A percentile compares a stretch with the other conserved stretches of the same genome.
Evolutionary conservation across 2,888 invertebrate genomes (phyloP).

Genomic region (Dione vanillae): DNA sequence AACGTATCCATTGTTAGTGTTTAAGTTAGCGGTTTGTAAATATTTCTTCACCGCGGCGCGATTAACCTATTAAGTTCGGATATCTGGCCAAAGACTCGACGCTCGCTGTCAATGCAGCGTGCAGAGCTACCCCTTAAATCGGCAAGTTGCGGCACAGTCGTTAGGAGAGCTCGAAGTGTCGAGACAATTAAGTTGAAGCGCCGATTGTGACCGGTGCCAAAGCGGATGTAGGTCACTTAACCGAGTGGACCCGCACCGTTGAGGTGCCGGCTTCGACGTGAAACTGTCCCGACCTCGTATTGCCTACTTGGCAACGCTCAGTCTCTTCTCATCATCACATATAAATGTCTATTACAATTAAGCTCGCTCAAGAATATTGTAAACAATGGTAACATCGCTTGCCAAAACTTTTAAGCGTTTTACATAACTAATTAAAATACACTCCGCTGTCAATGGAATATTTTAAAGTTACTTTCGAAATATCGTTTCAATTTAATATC

Average conservation of each 20-base stretch:
- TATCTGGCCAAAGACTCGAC: constrained; percentile 62
- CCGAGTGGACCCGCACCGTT: constrained; percentile 74
- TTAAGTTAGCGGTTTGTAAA: constrained; percentile 57
- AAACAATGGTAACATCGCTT: constrained; percentile 34
- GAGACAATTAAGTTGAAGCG: constrained; percentile 84
- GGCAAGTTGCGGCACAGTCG: constrained; percentile 81
- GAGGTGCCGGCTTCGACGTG: constrained; percentile 67
- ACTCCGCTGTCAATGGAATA: constrained; percentile 14
- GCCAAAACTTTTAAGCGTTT: constrained; percentile 37
- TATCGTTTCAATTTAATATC: neutral
- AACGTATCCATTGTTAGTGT: constrained; percentile 58
- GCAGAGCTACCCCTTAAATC: constrained; percentile 75
- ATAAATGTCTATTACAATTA: constrained; percentile 45
- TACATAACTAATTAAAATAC: constrained; percentile 23
- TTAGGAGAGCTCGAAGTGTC: constrained; percentile 82
- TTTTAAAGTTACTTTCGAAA: neutral
- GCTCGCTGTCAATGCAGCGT: constrained; percentile 58
- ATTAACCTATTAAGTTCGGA: constrained; percentile 63
- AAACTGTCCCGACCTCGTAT: constrained; percentile 60
- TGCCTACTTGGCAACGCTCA: constrained; percentile 66
- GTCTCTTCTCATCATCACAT: constrained; percentile 42
- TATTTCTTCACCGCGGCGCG: constrained; percentile 53
- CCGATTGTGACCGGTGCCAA: constrained; percentile 83
- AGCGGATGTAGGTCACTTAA: constrained; percentile 82
- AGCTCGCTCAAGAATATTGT: constrained; percentile 38